Evolutionary conservation across 2,888 invertebrate species (phyloP).

Genomic region (Rosalia funebris): DNA sequence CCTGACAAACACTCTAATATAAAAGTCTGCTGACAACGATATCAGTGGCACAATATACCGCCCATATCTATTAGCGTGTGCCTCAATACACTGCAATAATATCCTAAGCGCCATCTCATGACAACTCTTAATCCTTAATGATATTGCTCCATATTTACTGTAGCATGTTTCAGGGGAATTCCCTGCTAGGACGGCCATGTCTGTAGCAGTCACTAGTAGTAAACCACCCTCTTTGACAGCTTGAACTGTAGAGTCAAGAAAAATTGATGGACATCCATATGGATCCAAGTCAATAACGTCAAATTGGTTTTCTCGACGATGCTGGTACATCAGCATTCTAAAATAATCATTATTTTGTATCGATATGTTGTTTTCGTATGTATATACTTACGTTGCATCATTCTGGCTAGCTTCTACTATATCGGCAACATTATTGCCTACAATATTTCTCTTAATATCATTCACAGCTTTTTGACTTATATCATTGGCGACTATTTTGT

Average conservation of each 20-base stretch:
- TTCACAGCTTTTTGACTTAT: slow-evolving; percentile 85
- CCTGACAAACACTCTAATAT: slow-evolving; percentile 91
- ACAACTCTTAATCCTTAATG: slow-evolving; percentile 85
- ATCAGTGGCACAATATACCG: slow-evolving; percentile 91
- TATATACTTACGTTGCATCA: slow-evolving; percentile 85
- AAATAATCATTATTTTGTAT: slow-evolving; percentile 38
- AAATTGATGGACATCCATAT: slow-evolving; percentile 93
- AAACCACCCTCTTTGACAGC: slow-evolving; percentile 84
- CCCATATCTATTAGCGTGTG: slow-evolving; percentile 92
- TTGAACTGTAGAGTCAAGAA: slow-evolving; percentile 90
- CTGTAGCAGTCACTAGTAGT: slow-evolving; percentile 95
- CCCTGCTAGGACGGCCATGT: slow-evolving; percentile 95
- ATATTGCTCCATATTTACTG: slow-evolving; percentile 91
- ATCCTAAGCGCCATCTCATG: slow-evolving; percentile 98
- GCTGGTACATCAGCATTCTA: slow-evolving; percentile 88
- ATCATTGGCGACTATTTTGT: slow-evolving; percentile 90
- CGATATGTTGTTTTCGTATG: not conserved
- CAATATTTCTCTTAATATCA: slow-evolving; percentile 84
- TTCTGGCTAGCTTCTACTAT: slow-evolving; percentile 80
- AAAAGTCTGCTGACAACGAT: slow-evolving; percentile 95
- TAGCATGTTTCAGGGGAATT: slow-evolving; percentile 94
- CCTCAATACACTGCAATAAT: slow-evolving; percentile 87
- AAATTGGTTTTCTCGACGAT: slow-evolving; percentile 77
- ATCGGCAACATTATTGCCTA: slow-evolving; percentile 77
- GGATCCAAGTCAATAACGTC: slow-evolving; percentile 96